A percentile compares a stretch with the other conserved stretches of the same genome.
Conservation (phyloP, 2,797 vertebrate genomes). For the Periparus ater region DNA sequence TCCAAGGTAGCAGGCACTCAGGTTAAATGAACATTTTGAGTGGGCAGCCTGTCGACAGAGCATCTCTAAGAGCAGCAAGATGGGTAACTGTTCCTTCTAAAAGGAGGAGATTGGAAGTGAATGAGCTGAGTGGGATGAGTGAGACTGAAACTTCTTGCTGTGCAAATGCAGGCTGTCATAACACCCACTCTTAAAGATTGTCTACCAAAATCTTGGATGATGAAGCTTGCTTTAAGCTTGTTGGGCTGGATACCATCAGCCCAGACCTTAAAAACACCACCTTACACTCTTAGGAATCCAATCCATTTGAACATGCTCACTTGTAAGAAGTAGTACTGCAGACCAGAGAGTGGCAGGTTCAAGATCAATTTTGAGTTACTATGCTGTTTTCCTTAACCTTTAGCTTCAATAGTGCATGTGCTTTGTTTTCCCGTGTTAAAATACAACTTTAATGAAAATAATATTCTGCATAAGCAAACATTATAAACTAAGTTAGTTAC, state of each 20-base stretch:
- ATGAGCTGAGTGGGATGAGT: slow-evolving; percentile 49
- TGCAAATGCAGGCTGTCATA: slow-evolving; percentile 11
- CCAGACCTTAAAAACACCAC: background rate
- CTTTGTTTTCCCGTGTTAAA: background rate
- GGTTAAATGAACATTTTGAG: background rate
- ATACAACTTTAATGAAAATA: background rate
- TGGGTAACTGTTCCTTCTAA: slow-evolving; percentile 17
- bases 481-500: background rate
- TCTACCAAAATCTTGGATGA: background rate
- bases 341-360: background rate
- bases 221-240: background rate
- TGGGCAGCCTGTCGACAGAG: background rate
- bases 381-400: background rate
- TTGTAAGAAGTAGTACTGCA: background rate
- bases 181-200: background rate
- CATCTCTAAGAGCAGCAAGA: background rate
- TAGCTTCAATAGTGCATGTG: background rate
- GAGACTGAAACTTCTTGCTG: slow-evolving; percentile 36
- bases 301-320: background rate
- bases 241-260: background rate
- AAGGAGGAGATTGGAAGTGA: background rate
- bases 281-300: background rate
- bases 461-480: background rate
- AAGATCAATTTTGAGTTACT: background rate
- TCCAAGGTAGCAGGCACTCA: background rate